Evolutionary conservation across 2,797 vertebrate species (phyloP), one percentile per base, ranked within the genome.

Genomic region (Chaenodraco wilsoni): DNA sequence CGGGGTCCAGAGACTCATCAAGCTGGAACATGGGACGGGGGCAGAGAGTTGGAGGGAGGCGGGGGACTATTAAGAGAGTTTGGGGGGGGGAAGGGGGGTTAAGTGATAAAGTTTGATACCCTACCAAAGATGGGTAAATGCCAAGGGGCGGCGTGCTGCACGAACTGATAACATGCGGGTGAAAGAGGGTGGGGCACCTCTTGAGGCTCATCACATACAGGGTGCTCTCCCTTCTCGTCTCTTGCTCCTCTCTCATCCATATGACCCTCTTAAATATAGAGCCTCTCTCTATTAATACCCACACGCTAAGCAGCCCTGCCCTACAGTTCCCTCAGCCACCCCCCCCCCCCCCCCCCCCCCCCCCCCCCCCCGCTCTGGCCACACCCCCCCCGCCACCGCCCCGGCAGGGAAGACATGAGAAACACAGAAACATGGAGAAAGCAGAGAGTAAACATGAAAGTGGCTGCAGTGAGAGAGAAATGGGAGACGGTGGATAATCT

Each of bases 81-180:
- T 37, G 33, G 0, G 0, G 48, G 50, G 52, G 17, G 27, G 17
- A 8, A 63, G 33, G 44, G 23, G 50, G 40, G 40, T 87, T 55
- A 74, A 81, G 84, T 84, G 82, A 79, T 78, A 86, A 83, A 84
- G 86, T 76, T 86, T 91, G 86, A 92, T 89, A 92, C 82, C 89
- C 91, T 54, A 90, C 94, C 92, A 94, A 94, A 94, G 85, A 94
- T 93, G 92, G 93, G 81, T 92, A 92, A 88, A 91, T 84, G 89
- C 83, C 82, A 87, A 80, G 74, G 87, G 80, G 85, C 40, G 73
- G 79, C 14, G 51, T 43, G 46, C 54, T 31, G 49, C 65, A 59
- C 50, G 61, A 77, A 72, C 84, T 77, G 74, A 88, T 83, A 85
- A 87, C 84, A 88, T 57, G 76, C 40, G 83, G 77, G 78, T 64